Evolutionary conservation across 2,797 vertebrate species (phyloP).

Genomic region (Oreonectes daqikongensis): DNA sequence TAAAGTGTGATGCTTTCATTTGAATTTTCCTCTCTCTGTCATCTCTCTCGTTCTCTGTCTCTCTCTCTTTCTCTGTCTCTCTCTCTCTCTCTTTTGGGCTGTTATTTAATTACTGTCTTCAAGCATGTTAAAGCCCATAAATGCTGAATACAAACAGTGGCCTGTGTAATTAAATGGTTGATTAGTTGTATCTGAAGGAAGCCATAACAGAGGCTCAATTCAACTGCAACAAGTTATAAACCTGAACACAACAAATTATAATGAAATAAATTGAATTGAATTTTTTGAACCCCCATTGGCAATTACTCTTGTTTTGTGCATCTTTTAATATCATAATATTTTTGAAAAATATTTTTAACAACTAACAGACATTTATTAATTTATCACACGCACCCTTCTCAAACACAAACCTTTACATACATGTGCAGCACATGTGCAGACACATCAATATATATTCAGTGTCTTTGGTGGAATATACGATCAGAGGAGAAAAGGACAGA

Average conservation of each 20-base stretch:
- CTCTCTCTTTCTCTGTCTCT: conserved; percentile 4
- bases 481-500: neutral
- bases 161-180: conserved; percentile 54
- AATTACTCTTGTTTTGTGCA: neutral
- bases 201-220: conserved; percentile 25
- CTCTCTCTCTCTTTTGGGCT: conserved; percentile 15
- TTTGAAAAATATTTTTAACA: too few relatives aligned
- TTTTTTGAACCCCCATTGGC: neutral
- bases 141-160: conserved; percentile 46
- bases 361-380: neutral
- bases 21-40: neutral
- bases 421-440: neutral
- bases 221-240: conserved; percentile 31
- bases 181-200: conserved; percentile 49
- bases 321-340: too few relatives aligned
- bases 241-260: neutral
- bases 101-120: conserved; percentile 55
- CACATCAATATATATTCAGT: conserved; percentile 13
- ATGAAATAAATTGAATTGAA: neutral
- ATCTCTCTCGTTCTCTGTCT: conserved; percentile 3
- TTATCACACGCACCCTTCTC: neutral
- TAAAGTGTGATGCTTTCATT: neutral
- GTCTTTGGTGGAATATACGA: neutral
- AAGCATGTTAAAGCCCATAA: conserved; percentile 34
- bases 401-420: neutral